Conservation (phyloP, 1,140 invertebrate species). For the Zeugodacus cucurbitae region DNA sequence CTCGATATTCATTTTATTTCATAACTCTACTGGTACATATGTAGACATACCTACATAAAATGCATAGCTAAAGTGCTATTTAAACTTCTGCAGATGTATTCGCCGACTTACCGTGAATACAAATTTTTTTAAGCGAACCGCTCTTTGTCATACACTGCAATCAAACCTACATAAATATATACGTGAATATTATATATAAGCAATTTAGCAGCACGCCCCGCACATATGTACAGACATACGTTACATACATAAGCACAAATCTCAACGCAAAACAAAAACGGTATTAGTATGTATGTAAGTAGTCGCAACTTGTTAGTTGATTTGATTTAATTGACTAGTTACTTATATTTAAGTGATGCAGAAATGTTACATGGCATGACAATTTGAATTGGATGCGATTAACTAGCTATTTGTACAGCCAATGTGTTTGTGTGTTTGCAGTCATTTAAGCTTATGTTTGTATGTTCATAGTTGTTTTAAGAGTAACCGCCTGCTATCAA, state of each 20-base stretch:
- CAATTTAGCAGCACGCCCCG: neutral
- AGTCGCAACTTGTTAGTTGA: neutral
- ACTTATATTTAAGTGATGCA: slow-evolving; percentile 32
- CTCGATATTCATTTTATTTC: neutral
- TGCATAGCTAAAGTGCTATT: neutral
- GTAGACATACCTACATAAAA: neutral
- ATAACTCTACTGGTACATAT: neutral
- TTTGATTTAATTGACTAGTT: slow-evolving; percentile 20
- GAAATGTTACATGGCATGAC: slow-evolving; percentile 18
- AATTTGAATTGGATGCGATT: slow-evolving; percentile 20
- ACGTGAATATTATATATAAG: neutral
- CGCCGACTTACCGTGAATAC: neutral
- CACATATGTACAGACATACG: neutral
- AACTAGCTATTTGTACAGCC: neutral
- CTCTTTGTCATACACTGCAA: neutral
- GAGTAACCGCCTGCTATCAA: too few relatives aligned
- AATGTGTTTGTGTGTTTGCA: neutral
- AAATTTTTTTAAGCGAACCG: neutral
- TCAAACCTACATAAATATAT: neutral
- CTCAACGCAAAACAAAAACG: neutral
- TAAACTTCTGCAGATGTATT: neutral
- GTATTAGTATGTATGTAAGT: neutral
- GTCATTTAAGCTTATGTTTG: neutral
- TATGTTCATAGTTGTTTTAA: too few relatives aligned
- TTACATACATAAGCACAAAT: neutral